phyloP scores from a whole-genome alignment of 2,797 vertebrate species.

The Etheostoma nigrum region DNA sequence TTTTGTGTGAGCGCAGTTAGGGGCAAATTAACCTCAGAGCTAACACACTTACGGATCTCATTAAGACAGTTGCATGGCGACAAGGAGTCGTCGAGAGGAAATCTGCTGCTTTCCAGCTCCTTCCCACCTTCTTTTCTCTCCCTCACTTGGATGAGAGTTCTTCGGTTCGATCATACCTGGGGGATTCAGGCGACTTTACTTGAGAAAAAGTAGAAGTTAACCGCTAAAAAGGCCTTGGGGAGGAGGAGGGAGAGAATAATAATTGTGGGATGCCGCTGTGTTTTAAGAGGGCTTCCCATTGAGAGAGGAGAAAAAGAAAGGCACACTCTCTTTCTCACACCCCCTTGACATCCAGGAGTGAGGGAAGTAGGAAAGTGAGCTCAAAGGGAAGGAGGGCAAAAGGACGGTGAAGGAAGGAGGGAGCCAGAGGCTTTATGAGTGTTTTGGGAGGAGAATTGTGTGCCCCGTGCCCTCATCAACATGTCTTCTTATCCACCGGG shows the following conservation, averaged over 20 bases:
- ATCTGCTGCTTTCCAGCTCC: constrained; percentile 47
- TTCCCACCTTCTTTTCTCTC: constrained; percentile 22
- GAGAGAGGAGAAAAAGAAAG: constrained; percentile 63
- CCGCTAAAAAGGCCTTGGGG: constrained; percentile 76
- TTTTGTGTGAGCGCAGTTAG: constrained; percentile 52
- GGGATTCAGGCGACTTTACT: constrained; percentile 69
- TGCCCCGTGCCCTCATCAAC: constrained; percentile 72
- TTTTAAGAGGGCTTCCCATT: constrained; percentile 68
- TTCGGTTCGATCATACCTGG: constrained; percentile 29
- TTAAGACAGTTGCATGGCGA: constrained; percentile 67
- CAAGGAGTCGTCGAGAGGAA: constrained; percentile 31
- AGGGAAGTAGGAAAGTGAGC: constrained; percentile 39
- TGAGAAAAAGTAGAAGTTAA: constrained; percentile 52
- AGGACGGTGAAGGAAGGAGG: constrained; percentile 44
- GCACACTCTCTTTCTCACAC: constrained; percentile 41
- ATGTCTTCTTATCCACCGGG: constrained; percentile 62
- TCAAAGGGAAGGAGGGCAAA: constrained; percentile 40
- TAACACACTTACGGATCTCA: constrained; percentile 69
- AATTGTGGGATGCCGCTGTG: constrained; percentile 65
- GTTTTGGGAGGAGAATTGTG: constrained; percentile 57
- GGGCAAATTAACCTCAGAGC: constrained; percentile 76
- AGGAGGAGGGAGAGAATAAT: constrained; percentile 70
- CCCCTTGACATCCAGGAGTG: constrained; percentile 72
- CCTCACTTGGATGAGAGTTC: constrained; percentile 20
- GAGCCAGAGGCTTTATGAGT: constrained; percentile 40